Percentiles rank a stretch among this genome's conserved stretches.
Conservation (phyloP, 1,140 invertebrate genomes). For the Panulirus ornatus region DNA sequence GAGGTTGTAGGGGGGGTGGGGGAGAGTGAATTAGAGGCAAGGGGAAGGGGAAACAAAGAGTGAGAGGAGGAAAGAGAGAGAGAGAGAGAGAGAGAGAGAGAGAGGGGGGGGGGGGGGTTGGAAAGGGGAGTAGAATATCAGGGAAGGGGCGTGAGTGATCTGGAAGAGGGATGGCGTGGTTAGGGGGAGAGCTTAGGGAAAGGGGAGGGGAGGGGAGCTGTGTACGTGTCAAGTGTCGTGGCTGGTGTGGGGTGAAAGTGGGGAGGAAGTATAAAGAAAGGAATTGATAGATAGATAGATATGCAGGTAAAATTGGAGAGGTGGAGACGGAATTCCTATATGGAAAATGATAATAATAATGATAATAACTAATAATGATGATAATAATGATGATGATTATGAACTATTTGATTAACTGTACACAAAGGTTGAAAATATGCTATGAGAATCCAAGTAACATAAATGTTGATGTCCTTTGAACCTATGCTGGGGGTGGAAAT, state of each 20-base stretch:
- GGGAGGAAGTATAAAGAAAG: not conserved
- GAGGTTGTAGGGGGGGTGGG: not conserved
- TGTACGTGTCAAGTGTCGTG: too few species aligned
- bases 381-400: too few species aligned
- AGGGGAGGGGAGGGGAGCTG: not conserved
- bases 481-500: too few species aligned
- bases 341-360: too few species aligned
- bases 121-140: not conserved
- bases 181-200: not conserved
- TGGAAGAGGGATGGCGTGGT: not conserved
- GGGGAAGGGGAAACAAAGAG: not conserved
- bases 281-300: not conserved
- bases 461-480: too few species aligned
- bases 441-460: too few species aligned
- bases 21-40: not conserved
- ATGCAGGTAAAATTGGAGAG: not conserved
- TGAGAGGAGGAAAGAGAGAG: not conserved
- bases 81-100: not conserved
- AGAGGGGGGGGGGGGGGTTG: not conserved
- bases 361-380: too few species aligned
- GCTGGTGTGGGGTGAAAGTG: not conserved
- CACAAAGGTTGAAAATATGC: too few species aligned
- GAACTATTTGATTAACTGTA: too few species aligned
- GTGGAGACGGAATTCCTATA: too few species aligned
- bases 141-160: not conserved